phyloP scores from a whole-genome alignment of 2,797 vertebrate species.

The Moxostoma hubbsi region DNA sequence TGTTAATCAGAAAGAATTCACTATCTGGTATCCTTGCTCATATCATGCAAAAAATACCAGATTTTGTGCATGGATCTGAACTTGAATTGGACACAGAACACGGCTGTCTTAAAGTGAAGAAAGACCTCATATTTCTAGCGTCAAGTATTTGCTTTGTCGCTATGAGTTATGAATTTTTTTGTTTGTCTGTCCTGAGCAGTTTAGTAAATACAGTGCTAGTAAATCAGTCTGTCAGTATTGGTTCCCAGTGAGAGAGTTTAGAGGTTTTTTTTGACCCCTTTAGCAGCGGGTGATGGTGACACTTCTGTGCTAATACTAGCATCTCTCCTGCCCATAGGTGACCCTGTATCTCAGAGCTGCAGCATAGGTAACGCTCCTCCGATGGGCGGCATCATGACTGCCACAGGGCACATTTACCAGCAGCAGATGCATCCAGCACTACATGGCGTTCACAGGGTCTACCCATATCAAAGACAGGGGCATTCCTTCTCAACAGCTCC shows the following conservation, averaged over 20 bases:
- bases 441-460: constrained; percentile 83
- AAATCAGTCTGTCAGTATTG: background rate
- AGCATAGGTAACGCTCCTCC: constrained; percentile 82
- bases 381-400: constrained; percentile 80
- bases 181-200: background rate
- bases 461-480: constrained; percentile 83
- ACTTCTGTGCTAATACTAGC: constrained; percentile 65
- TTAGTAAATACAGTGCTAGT: background rate
- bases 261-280: background rate
- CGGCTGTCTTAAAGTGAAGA: no score
- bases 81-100: no score
- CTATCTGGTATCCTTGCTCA: no score
- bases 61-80: no score
- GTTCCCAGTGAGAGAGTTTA: background rate
- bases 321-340: constrained; percentile 75
- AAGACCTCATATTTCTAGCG: no score
- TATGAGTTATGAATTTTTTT: no score
- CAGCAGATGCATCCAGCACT: constrained; percentile 84
- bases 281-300: constrained; percentile 15
- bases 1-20: no score
- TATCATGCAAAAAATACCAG: no score
- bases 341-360: constrained; percentile 83
- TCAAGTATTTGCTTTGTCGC: no score
- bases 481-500: constrained; percentile 78
- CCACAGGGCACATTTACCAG: constrained; percentile 81